Evolutionary conservation across 2,888 invertebrate genomes (phyloP).

Genomic region (Scrobipalpa costella): DNA sequence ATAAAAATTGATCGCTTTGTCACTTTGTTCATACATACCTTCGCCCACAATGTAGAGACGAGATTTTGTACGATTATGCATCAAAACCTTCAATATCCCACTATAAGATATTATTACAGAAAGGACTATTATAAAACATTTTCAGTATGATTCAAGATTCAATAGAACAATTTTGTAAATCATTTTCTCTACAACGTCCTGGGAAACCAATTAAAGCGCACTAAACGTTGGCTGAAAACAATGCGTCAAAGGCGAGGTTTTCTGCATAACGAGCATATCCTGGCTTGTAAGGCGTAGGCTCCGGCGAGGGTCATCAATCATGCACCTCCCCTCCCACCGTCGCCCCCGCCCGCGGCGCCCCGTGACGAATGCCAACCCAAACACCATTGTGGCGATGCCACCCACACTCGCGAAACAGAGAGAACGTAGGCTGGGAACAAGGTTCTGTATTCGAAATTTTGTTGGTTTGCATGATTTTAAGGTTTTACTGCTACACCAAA

Average conservation of each 20-base stretch:
- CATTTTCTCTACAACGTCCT: neutral
- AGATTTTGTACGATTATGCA: too few species aligned
- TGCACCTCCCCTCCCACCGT: slow-evolving; percentile 39
- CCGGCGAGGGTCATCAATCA: slow-evolving; percentile 68
- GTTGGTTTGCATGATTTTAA: neutral
- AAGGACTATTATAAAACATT: neutral
- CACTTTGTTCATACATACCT: slow-evolving; percentile 13
- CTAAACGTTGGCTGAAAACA: slow-evolving; percentile 4
- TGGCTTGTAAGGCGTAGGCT: slow-evolving; percentile 24
- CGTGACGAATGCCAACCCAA: slow-evolving; percentile 78
- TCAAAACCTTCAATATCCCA: too few species aligned
- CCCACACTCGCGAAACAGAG: slow-evolving; percentile 51
- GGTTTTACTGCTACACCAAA: neutral
- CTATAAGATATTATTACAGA: neutral
- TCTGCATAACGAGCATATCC: slow-evolving; percentile 31
- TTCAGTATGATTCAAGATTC: neutral
- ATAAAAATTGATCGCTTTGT: slow-evolving; percentile 29
- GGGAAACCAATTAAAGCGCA: neutral
- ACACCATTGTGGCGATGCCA: slow-evolving; percentile 75
- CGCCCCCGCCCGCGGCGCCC: slow-evolving; percentile 56
- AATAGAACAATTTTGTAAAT: neutral
- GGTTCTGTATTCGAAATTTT: slow-evolving; percentile 14
- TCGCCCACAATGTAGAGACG: slow-evolving; percentile 8
- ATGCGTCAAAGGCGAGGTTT: slow-evolving; percentile 17
- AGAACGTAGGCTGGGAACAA: neutral